Percentiles rank a stretch among this genome's conserved stretches.
Evolutionary conservation across 2,113 vertebrate genomes (phyloP).

Genomic region (Melanerpes aurifrons): DNA sequence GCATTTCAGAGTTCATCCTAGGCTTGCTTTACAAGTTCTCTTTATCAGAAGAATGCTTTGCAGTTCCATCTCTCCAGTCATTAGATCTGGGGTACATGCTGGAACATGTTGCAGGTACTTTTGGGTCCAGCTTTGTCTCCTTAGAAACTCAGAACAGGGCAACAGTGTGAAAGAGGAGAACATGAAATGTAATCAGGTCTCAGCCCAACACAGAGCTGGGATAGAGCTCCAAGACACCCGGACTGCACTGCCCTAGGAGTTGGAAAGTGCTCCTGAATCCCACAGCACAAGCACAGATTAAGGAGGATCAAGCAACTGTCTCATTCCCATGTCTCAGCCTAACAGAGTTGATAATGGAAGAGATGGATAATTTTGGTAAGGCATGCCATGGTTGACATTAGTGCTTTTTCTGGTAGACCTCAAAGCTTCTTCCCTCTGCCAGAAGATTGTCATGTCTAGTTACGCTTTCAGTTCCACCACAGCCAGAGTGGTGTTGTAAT

Average conservation of each 20-base stretch:
- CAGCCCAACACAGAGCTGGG: background rate
- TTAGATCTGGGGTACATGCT: background rate
- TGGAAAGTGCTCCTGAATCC: background rate
- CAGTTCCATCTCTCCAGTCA: background rate
- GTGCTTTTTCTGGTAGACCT: background rate
- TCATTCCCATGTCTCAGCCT: background rate
- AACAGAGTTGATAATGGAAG: background rate
- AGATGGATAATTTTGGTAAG: background rate
- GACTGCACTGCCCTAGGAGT: background rate
- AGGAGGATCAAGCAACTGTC: background rate
- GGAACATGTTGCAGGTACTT: background rate
- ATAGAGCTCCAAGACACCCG: background rate
- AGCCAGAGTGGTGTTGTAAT: background rate
- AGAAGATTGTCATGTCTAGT: background rate
- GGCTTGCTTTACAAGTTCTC: background rate
- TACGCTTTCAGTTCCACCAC: background rate
- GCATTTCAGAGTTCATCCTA: conserved; percentile 6
- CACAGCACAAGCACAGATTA: fast-evolving
- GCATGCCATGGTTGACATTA: background rate
- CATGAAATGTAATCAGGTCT: background rate
- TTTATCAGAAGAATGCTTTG: background rate
- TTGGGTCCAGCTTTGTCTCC: background rate
- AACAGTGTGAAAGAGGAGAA: background rate
- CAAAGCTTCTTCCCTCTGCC: background rate
- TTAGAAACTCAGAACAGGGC: background rate